Evolutionary conservation across 2,888 invertebrate species (phyloP), one percentile per base, ranked within the genome.

Genomic region (Andrena dorsata): DNA sequence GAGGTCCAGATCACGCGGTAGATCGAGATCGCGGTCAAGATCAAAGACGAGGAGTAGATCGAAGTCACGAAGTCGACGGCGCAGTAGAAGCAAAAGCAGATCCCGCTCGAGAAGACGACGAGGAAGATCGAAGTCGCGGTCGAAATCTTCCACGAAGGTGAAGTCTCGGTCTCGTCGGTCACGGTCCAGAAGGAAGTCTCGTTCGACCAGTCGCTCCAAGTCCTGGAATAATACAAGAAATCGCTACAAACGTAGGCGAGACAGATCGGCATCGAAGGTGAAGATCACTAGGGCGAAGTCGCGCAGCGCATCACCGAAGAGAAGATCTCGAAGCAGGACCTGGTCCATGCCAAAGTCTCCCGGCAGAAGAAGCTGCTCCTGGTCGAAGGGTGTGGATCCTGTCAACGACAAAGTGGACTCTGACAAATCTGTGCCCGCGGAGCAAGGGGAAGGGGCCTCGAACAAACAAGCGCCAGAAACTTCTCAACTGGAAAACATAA

Each of bases 261-360:
- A 87, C 32, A 87, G 91, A 75, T 90, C 90, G 0, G 30, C 80
- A 0, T 91, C 92, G 0, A 86, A 82, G 47, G 91, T 93, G 3
- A 91, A 88, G 63, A 69, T 92, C 4, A 92, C 92, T 3, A 82
- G 92, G 13, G 92, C 92, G 0, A 91, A 85, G 58, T 92, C 92
- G n/a, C 87, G 91, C 5, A 85, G 79, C 0, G 63, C 28, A 0
- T 87, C 90, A 6, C 82, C 85, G 3, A 88, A 69, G 30, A 91
- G 81, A 79, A 90, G 93, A 53, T 93, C 93, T 1, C 92, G 95
- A 0, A 95, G 96, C 0, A 95, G 95, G 84, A 96, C 96, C 20
- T 96, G 96, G 96, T 96, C 96, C 0, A 90, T 95, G 65, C 95
- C 95, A 76, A 87, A 94, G 83, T 95, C 95, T 10, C 86, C 94